A percentile compares a stretch with the other conserved stretches of the same genome.
These are phyloP conservation scores for Lepus timidus DNA, from an alignment of 2,113 vertebrate species.

Conservation along the genomic window DNA sequence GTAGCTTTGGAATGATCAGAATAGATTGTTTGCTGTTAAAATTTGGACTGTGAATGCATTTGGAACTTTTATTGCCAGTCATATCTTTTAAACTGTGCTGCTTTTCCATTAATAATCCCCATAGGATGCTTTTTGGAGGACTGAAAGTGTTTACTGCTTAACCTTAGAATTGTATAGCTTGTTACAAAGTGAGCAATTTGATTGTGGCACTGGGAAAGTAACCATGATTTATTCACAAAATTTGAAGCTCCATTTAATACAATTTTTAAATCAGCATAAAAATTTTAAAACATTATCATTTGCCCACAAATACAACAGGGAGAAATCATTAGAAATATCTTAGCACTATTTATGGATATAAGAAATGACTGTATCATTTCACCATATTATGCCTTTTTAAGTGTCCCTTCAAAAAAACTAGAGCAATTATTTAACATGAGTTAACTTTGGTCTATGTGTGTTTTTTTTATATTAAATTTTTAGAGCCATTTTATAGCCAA, in stretches of 20 bases:
- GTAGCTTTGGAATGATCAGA: conserved; percentile 79
- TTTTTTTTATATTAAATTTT: conserved; percentile 45
- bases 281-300: conserved; percentile 31
- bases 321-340: conserved; percentile 38
- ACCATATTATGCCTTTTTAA: background rate
- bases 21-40: conserved; percentile 78
- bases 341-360: background rate
- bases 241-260: conserved; percentile 38
- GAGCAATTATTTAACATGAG: background rate
- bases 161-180: conserved; percentile 79
- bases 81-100: conserved; percentile 82
- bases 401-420: background rate
- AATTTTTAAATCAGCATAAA: conserved; percentile 56
- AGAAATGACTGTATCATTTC: conserved; percentile 38
- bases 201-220: conserved; percentile 4
- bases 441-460: background rate
- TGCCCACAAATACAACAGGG: background rate
- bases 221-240: conserved; percentile 28
- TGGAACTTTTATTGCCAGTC: conserved; percentile 82
- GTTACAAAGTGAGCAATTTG: conserved; percentile 71
- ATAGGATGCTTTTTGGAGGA: conserved; percentile 80
- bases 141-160: conserved; percentile 83
- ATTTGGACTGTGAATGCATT: conserved; percentile 81
- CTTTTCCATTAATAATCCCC: conserved; percentile 80
- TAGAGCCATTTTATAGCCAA: conserved; percentile 26